Conservation (phyloP, 2,113 vertebrate genomes). For the Pangasianodon hypophthalmus region DNA sequence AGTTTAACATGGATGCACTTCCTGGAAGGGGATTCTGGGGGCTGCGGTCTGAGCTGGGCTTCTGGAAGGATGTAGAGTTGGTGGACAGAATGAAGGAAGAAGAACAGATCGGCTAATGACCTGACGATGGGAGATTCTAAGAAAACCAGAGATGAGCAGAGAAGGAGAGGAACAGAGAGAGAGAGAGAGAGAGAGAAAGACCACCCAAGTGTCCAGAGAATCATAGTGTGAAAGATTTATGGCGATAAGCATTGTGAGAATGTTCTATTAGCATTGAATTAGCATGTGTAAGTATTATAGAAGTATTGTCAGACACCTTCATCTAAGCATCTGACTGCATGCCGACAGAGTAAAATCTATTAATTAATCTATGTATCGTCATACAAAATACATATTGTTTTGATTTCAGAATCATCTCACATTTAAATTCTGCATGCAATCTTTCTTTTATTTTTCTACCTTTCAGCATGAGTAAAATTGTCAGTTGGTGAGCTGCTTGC, state of each 20-base stretch:
- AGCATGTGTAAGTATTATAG: slow-evolving; percentile 5
- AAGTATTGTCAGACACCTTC: background rate
- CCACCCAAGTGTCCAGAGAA: slow-evolving; percentile 81
- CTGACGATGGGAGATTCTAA: background rate
- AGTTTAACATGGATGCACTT: slow-evolving; percentile 24
- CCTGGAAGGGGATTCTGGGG: slow-evolving; percentile 19
- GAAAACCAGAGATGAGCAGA: background rate
- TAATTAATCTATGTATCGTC: background rate
- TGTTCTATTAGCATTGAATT: slow-evolving; percentile 19
- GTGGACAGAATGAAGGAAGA: background rate
- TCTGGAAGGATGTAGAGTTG: background rate
- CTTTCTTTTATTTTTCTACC: background rate
- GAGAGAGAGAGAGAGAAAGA: slow-evolving; percentile 62
- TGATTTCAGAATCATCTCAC: background rate
- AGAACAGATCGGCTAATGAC: background rate
- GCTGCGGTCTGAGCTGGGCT: background rate
- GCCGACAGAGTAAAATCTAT: background rate
- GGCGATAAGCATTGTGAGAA: slow-evolving; percentile 48
- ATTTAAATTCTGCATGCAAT: background rate
- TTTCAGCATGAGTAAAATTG: background rate
- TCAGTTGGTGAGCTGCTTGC: background rate
- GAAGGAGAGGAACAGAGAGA: slow-evolving; percentile 16
- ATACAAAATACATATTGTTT: background rate
- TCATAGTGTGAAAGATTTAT: slow-evolving; percentile 56
- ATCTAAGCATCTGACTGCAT: background rate